Percentiles rank a stretch among this genome's conserved stretches.
Evolutionary conservation across 2,797 vertebrate species (phyloP).

Genomic region (Dipus sagitta): DNA sequence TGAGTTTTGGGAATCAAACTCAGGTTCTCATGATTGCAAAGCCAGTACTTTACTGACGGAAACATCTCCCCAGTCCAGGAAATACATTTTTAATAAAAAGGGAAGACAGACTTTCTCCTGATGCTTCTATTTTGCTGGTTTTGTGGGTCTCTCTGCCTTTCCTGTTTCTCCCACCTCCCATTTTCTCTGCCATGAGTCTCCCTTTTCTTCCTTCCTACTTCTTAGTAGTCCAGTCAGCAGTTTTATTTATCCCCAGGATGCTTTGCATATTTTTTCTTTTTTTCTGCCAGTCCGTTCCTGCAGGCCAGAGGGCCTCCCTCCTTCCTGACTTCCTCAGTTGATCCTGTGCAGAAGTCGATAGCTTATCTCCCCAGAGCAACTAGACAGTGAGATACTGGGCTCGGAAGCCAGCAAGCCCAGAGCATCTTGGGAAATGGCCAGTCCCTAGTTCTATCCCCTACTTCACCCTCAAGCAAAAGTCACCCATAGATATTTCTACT

Average conservation of each 20-base stretch:
- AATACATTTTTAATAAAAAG: constrained; percentile 13
- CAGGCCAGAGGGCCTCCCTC: not conserved
- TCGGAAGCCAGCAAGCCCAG: constrained; percentile 41
- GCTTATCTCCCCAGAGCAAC: constrained; percentile 68
- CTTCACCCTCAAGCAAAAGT: not conserved
- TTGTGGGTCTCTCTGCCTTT: not conserved
- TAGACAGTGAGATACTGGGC: constrained; percentile 64
- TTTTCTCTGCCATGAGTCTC: not conserved
- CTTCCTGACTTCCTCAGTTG: constrained; percentile 70
- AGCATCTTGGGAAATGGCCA: constrained; percentile 69
- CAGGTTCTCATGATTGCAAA: too few relatives aligned
- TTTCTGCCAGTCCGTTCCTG: constrained; percentile 71
- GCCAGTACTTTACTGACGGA: too few relatives aligned
- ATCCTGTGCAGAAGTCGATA: constrained; percentile 68
- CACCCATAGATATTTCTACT: not conserved
- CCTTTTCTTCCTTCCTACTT: not conserved
- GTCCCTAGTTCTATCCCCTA: not conserved
- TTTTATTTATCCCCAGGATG: constrained; percentile 51
- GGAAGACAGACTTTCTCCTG: not conserved
- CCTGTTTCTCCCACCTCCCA: not conserved
- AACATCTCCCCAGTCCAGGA: too few relatives aligned
- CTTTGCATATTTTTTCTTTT: not conserved
- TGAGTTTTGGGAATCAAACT: too few relatives aligned
- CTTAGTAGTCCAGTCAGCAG: constrained; percentile 60
- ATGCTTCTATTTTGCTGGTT: not conserved